Conservation (phyloP, 2,797 vertebrate genomes). For the Agapornis canus region DNA sequence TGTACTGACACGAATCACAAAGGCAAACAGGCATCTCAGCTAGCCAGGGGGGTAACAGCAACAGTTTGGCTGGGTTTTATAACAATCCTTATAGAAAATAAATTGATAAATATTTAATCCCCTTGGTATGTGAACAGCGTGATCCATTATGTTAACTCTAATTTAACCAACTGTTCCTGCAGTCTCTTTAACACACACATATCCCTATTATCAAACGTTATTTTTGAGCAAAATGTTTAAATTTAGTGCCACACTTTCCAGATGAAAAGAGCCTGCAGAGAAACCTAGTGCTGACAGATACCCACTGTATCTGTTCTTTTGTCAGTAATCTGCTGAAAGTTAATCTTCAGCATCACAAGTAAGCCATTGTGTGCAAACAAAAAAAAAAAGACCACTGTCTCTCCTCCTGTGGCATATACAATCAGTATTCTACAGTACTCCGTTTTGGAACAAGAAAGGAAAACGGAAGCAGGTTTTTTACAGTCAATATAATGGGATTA, state of each 20-base stretch:
- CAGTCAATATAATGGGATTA: neutral
- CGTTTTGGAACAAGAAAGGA: neutral
- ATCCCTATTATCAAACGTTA: neutral
- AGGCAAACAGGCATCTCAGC: neutral
- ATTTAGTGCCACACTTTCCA: neutral
- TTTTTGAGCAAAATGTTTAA: neutral
- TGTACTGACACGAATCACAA: neutral
- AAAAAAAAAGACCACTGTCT: neutral
- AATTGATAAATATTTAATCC: neutral
- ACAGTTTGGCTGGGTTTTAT: neutral
- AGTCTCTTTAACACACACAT: neutral
- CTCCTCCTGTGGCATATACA: neutral
- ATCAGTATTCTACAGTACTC: neutral
- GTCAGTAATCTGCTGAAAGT: constrained; percentile 29
- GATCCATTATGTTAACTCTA: neutral
- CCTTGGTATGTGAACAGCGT: neutral
- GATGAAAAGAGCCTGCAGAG: neutral
- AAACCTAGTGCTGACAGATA: neutral
- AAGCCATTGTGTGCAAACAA: constrained; percentile 16
- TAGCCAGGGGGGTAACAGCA: neutral
- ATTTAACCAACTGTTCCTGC: neutral
- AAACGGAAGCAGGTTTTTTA: neutral
- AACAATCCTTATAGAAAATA: neutral
- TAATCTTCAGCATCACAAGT: constrained; percentile 34
- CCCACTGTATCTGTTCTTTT: neutral